These are phyloP conservation scores for Cephus pulcher DNA, from an alignment of 2,888 invertebrate species.

Conservation along the genomic window DNA sequence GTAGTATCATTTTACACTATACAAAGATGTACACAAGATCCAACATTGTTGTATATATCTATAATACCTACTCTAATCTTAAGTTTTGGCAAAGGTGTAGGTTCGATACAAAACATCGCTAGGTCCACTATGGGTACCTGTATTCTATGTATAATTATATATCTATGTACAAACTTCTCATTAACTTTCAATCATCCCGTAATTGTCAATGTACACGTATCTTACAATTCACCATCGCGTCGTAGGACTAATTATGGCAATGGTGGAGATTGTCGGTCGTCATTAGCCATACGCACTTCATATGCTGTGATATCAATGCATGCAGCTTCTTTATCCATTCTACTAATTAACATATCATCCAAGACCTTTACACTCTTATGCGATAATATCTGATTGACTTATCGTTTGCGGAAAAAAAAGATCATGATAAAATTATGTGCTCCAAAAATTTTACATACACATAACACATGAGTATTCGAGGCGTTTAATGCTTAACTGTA, in stretches of 20 bases:
- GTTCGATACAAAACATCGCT: constrained; percentile 55
- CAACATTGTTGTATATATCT: constrained; percentile 54
- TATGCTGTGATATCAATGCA: neutral
- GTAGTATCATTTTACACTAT: constrained; percentile 48
- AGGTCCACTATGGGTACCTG: constrained; percentile 26
- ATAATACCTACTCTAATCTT: constrained; percentile 36
- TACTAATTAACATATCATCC: neutral
- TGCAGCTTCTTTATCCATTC: neutral
- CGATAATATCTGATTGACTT: neutral
- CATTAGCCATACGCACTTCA: constrained; percentile 5
- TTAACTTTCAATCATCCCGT: constrained; percentile 50
- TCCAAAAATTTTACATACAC: neutral
- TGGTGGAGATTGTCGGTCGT: constrained; percentile 59
- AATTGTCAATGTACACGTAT: constrained; percentile 52
- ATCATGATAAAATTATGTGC: neutral
- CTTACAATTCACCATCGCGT: constrained; percentile 48
- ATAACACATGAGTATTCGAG: neutral
- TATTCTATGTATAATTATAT: constrained; percentile 19
- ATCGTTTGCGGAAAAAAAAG: neutral
- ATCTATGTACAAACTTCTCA: constrained; percentile 23
- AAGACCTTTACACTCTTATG: neutral
- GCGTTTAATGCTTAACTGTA: neutral
- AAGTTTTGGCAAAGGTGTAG: constrained; percentile 59
- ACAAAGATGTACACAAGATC: constrained; percentile 60
- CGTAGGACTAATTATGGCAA: constrained; percentile 43